Base-by-base conservation (phyloP, 2,113 vertebrate genomes). In the Marmota monax region DNA sequence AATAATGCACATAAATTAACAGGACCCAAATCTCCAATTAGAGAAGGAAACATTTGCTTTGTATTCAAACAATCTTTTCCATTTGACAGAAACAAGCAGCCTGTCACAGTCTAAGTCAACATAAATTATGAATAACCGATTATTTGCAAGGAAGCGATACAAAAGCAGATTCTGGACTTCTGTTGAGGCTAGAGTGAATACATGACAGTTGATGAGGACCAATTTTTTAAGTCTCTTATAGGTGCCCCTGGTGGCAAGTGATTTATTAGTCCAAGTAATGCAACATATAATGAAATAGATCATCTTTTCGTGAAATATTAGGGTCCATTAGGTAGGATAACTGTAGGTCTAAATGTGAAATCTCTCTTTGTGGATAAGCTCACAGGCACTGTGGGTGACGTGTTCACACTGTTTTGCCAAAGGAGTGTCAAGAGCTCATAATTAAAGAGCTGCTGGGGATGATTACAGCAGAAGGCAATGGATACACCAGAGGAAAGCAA, bases 281-380 rank as follows among this genome's bases (percentile, higher is more conserved):
- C 91, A 96, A 96, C 98, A 98, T 93, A 84, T 94, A 97, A 97
- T 96, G 97, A 96, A 98, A 98, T 96, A 95, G 96, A 98, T 95
- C 97, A 94, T 98, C 97, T 94, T 89, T 96, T 88, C 61, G 79
- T 98, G 96, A 98, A 98, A 97, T 97, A 96, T 91, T 76, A 90
- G 97, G 76, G 90, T 17, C 97, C 94, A 84, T 96, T 98, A 96
- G 95, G 58, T 91, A 77, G 90, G 97, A 91, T 84, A 92, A 94
- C 95, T 94, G 96, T 86, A 86, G 83, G 83, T 77, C 96, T 82
- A 88, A 97, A 86, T 79, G 93, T 94, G 97, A 92, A 95, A 96
- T 95, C 94, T 89, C 96, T 90, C 95, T 95, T 11, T 88, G 77
- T 70, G 96, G 74, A 69, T 69, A 95, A 48, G 51, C 67, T 96